phyloP scores from a whole-genome alignment of 2,113 vertebrate genomes.

The Danio rerio region DNA sequence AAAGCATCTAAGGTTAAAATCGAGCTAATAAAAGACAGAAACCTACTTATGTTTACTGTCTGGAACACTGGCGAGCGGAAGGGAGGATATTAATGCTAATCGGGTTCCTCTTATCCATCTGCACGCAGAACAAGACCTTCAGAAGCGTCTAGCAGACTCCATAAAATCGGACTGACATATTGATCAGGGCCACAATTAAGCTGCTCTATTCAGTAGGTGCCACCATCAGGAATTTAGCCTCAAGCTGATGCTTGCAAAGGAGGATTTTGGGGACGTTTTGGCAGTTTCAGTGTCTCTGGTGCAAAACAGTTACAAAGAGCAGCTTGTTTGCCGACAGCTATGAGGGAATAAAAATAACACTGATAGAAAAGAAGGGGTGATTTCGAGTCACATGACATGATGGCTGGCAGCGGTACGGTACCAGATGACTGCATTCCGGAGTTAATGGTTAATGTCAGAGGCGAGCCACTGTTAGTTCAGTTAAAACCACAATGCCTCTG shows the following conservation, averaged over 20 bases:
- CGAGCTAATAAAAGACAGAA: constrained; percentile 83
- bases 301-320: constrained; percentile 18
- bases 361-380: constrained; percentile 1
- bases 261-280: constrained; percentile 33
- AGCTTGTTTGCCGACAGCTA: constrained; percentile 30
- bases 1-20: constrained; percentile 62
- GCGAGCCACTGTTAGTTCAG: constrained; percentile 50
- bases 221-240: constrained; percentile 71
- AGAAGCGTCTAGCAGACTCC: constrained; percentile 74
- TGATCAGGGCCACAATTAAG: constrained; percentile 71
- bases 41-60: constrained; percentile 67
- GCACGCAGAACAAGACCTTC: constrained; percentile 75
- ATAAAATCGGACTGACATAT: constrained; percentile 74
- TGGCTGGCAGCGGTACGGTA: constrained; percentile 17
- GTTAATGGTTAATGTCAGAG: constrained; percentile 37
- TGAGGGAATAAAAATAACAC: constrained; percentile 17
- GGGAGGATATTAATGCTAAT: constrained; percentile 37
- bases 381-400: constrained; percentile 15
- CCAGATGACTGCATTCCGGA: constrained; percentile 41
- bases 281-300: constrained; percentile 27
- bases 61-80: constrained; percentile 15
- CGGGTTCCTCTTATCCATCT: constrained; percentile 70
- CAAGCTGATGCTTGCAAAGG: constrained; percentile 50
- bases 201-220: constrained; percentile 39
- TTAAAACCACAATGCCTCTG: constrained; percentile 41